These are phyloP conservation scores for Coendou prehensilis DNA, from an alignment of 2,797 vertebrate species.

Conservation along the genomic window DNA sequence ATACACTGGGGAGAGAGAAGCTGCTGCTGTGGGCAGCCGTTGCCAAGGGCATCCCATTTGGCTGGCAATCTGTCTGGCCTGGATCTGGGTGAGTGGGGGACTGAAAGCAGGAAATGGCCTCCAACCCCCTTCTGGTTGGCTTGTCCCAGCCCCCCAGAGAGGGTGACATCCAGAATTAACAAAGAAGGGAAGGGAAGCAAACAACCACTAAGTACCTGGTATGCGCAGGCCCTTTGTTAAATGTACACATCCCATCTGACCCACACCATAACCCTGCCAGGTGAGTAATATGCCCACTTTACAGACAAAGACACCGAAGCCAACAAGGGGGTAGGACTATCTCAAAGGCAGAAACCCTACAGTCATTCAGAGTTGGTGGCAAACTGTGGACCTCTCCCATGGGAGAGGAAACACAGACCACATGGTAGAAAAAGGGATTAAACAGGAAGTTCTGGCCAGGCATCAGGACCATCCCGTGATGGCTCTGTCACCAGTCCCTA, in stretches of 20 bases:
- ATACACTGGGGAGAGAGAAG: not conserved
- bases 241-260: not conserved
- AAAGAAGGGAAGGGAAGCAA: not conserved
- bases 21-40: not conserved
- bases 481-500: constrained; percentile 64
- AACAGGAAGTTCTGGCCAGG: constrained; percentile 69
- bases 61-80: not conserved
- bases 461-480: constrained; percentile 58
- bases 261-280: not conserved
- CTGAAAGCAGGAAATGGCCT: not conserved
- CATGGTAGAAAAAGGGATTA: not conserved
- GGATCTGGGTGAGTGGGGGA: not conserved
- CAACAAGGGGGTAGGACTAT: not conserved
- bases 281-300: not conserved
- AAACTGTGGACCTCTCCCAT: not conserved
- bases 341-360: constrained; percentile 8
- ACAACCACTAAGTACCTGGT: not conserved
- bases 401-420: constrained; percentile 33
- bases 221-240: not conserved
- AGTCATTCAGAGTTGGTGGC: not conserved
- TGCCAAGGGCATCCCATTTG: not conserved
- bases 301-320: constrained; percentile 4
- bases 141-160: not conserved
- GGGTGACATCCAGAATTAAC: not conserved
- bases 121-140: not conserved